These are phyloP conservation scores for Lontra canadensis DNA, from an alignment of 2,113 vertebrate species.

Conservation along the genomic window DNA sequence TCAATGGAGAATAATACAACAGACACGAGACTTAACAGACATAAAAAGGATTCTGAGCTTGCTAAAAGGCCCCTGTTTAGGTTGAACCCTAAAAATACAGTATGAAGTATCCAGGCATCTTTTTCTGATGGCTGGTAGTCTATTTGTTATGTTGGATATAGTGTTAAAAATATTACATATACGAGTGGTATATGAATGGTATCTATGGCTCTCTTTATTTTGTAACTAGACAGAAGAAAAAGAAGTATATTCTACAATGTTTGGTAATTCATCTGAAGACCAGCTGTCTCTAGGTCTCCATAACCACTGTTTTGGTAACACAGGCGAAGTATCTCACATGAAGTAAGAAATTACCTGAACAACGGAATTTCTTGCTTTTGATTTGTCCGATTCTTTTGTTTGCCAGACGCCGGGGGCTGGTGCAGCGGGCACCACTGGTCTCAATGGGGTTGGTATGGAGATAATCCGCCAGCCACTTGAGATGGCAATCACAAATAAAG, in stretches of 20 bases:
- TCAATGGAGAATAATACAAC: background rate
- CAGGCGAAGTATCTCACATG: slow-evolving; percentile 68
- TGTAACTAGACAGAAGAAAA: slow-evolving; percentile 52
- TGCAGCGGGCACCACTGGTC: slow-evolving; percentile 98
- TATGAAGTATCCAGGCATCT: background rate
- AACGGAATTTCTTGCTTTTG: slow-evolving; percentile 99
- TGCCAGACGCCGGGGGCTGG: slow-evolving; percentile 97
- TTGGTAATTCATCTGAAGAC: slow-evolving; percentile 66
- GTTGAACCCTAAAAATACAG: background rate
- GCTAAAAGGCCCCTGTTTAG: background rate
- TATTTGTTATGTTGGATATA: slow-evolving; percentile 56
- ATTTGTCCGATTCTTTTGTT: slow-evolving; percentile 99
- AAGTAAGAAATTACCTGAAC: slow-evolving; percentile 94
- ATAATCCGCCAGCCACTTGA: slow-evolving; percentile 99
- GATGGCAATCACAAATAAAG: slow-evolving; percentile 99
- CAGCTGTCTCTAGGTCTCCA: slow-evolving; percentile 67
- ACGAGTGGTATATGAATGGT: slow-evolving; percentile 48
- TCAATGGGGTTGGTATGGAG: slow-evolving; percentile 99
- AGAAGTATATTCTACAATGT: slow-evolving; percentile 57
- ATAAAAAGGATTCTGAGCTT: background rate
- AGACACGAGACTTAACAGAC: background rate
- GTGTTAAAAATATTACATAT: slow-evolving; percentile 62
- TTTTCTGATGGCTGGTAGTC: slow-evolving; percentile 53
- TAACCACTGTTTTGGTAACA: slow-evolving; percentile 59
- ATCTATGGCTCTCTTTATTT: slow-evolving; percentile 42